Percentiles rank a stretch among this genome's conserved stretches.
Evolutionary conservation across 2,888 invertebrate genomes (phyloP).

Genomic region (Lordiphosa andalusiaca): DNA sequence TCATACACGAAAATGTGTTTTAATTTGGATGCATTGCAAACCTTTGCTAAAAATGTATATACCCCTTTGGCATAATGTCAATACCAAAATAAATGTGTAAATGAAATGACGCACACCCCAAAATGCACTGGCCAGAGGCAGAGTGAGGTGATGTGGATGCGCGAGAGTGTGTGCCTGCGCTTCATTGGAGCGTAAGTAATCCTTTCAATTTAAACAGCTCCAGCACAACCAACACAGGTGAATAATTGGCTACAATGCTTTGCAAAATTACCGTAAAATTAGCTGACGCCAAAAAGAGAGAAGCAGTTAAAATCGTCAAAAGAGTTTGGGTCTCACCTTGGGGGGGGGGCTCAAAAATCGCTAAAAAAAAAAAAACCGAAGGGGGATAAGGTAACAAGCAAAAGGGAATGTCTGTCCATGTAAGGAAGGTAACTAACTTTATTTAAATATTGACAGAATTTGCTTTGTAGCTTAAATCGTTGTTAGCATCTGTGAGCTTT

Average conservation of each 20-base stretch:
- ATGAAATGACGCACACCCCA: conserved; percentile 34
- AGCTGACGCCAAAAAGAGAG: conserved; percentile 41
- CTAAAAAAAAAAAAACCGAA: too few species aligned
- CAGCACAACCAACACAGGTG: conserved; percentile 56
- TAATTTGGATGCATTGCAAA: too few species aligned
- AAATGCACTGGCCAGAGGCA: conserved; percentile 32
- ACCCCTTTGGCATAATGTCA: conserved; percentile 42
- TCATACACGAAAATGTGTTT: too few species aligned
- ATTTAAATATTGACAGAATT: too few species aligned
- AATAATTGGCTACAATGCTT: conserved; percentile 72
- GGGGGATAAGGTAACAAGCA: too few species aligned
- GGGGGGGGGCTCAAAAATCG: too few species aligned
- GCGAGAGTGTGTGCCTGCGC: conserved; percentile 22
- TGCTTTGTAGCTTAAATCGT: too few species aligned
- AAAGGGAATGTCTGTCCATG: too few species aligned
- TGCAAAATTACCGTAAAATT: conserved; percentile 74
- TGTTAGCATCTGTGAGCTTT: too few species aligned
- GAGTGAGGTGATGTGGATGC: conserved; percentile 1
- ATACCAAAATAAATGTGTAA: conserved; percentile 57
- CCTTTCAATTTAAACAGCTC: conserved; percentile 68
- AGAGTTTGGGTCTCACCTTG: too few species aligned
- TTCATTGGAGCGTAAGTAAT: conserved; percentile 67
- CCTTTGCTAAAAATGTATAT: too few species aligned
- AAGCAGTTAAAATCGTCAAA: conserved; percentile 3
- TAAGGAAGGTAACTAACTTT: too few species aligned